Evolutionary conservation across 2,113 vertebrate species (phyloP), one percentile per base, ranked within the genome.

Genomic region (Verasper variegatus): DNA sequence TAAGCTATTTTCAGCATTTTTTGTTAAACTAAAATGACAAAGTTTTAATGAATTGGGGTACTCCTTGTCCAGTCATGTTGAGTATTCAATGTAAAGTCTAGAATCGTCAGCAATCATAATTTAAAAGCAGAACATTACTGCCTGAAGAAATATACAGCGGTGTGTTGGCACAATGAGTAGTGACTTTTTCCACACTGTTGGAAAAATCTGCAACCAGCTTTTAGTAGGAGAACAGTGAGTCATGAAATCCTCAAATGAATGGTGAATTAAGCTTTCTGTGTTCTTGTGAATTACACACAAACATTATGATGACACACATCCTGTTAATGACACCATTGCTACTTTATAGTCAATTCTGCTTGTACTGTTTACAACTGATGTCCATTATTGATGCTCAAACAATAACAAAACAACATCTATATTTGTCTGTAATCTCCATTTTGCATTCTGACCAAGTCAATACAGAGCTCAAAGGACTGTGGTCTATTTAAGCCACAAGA

Each of bases 401-500:
- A 27, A 40, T 17, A 47, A 37, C 18, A 68, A 59, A 37, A 55
- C 72, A 58, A 55, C 72, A 58, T 26, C 18, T 14, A 10, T 5
- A 18, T 31, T 35, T 51, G 47, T 51, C 17, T 18, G 6, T 74
- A 60, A 26, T 42, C 37, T 62, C 14, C 20, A 68, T 42, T 81
- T 73, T 35, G 13, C 64, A 70, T 49, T 35, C 65, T 51, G 52
- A 64, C 35, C 27, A 59, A 58, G 18, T 68, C 26, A 35, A 45
- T 37, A 23, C 31, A 40, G 20, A 71, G 78, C 55, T 63, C 31
- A 71, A 59, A 76, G 74, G 26, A 76, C 51, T 64, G 26, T 42
- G 23, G 49, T 72, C 67, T 58, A 18, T 82, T 72, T 85, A 80
- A 76, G 59, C 70, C 58, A 52, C 23, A 13, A 79, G 73, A 73